A percentile compares a stretch with the other conserved stretches of the same genome.
Conservation (phyloP, 2,888 invertebrate species). For the Dryococelus australis region DNA sequence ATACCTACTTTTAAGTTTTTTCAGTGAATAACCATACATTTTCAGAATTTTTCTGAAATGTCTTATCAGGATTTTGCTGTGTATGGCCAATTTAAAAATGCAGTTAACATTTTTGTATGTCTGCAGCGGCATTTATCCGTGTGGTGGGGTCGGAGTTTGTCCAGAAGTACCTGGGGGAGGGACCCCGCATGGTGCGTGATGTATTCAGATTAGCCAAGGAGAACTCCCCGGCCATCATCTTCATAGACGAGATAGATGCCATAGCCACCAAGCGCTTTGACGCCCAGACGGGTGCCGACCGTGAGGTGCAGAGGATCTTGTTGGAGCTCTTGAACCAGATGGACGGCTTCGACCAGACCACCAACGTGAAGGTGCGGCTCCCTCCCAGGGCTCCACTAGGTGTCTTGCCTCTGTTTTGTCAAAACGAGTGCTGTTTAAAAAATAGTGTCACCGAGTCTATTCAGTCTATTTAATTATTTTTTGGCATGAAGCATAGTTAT, state of each 20-base stretch:
- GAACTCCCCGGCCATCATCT: slow-evolving; percentile 99
- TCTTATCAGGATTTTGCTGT: too few relatives aligned
- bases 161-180: slow-evolving; percentile 98
- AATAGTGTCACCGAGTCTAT: too few relatives aligned
- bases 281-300: slow-evolving; percentile 97
- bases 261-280: slow-evolving; percentile 99
- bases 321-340: slow-evolving; percentile 98
- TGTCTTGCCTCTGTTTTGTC: too few relatives aligned
- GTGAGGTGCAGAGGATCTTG: slow-evolving; percentile 97
- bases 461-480: too few relatives aligned
- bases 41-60: too few relatives aligned
- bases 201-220: slow-evolving; percentile 99
- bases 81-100: too few relatives aligned
- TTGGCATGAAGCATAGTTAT: too few relatives aligned
- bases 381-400: neutral
- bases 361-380: slow-evolving; percentile 91
- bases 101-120: neutral
- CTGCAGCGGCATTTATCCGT: slow-evolving; percentile 93
- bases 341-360: slow-evolving; percentile 99
- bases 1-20: too few relatives aligned
- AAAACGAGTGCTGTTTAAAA: too few relatives aligned
- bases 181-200: slow-evolving; percentile 98
- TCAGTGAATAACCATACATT: too few relatives aligned
- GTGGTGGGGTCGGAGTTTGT: slow-evolving; percentile 99
- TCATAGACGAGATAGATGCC: slow-evolving; percentile 99